Conservation (phyloP, 2,113 vertebrate species). For the Amphilophus citrinellus region DNA sequence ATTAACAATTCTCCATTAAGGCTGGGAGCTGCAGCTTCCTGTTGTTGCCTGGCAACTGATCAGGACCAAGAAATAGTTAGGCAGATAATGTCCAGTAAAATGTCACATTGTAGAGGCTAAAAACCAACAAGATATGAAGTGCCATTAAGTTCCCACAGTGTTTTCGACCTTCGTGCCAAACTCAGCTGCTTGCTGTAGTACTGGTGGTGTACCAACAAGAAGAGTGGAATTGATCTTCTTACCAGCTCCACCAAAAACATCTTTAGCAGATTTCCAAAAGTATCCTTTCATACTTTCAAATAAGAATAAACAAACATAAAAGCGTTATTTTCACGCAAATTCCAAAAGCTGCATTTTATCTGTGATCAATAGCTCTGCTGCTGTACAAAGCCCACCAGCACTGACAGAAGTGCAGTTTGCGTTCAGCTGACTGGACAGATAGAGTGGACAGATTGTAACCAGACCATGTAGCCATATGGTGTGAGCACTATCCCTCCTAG, state of each 20-base stretch:
- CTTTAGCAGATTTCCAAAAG: neutral
- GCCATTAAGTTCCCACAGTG: neutral
- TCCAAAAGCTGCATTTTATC: neutral
- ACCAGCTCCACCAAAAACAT: too few species aligned
- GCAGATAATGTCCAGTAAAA: neutral
- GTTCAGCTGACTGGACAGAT: conserved; percentile 71
- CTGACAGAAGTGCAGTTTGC: conserved; percentile 42
- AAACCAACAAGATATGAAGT: neutral
- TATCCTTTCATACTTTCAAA: neutral
- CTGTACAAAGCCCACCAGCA: conserved; percentile 51
- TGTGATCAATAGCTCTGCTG: conserved; percentile 35
- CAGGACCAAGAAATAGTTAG: neutral
- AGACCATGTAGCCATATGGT: conserved; percentile 67
- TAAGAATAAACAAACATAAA: neutral
- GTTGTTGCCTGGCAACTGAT: neutral
- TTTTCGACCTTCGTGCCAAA: neutral
- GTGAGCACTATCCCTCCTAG: conserved; percentile 53
- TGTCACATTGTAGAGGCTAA: neutral
- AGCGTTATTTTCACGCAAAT: neutral
- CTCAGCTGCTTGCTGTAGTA: neutral
- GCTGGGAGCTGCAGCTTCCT: neutral
- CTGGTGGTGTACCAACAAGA: neutral
- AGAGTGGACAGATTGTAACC: conserved; percentile 62
- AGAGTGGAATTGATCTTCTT: neutral
- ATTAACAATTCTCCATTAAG: neutral